Base-by-base conservation (phyloP, 2,797 vertebrate species). In the Myripristis jacobus region DNA sequence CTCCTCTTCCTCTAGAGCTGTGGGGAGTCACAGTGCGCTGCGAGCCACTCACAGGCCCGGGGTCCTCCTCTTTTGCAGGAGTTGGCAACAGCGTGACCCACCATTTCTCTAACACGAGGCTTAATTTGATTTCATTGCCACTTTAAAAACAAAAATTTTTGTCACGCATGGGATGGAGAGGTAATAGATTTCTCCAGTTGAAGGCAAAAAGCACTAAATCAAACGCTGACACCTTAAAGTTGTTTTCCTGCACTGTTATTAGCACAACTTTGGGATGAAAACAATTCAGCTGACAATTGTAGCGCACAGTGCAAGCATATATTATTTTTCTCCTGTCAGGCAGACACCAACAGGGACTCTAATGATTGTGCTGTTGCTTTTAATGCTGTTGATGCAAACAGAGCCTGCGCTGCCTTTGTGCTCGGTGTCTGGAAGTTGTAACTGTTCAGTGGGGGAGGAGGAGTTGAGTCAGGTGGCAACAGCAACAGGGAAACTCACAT, bases 1-100 rank as follows among this genome's bases (percentile, higher is more conserved):
- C 67, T 79, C 62, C 71, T 85, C 70, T 87, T 85, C 77, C 75
- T 72, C 70, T 9, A 22, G 73, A 79, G 73, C 62, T 21, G 48
- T 36, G 48, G 43, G 44, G 63, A 75, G 83, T 65, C 74, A 82
- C 72, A 56, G 68, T 44, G 48, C 16, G 53, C 36, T 50, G 70
- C 65, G 73, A 71, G 70, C 70, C 61, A 65, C 81, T 85, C 44
- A 85, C 60, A 70, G 56, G 51, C 36, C 34, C 55, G 19, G 78
- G 69, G 59, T 55, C 65, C 1, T 25, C 13, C n/a, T 53, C 53
- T 75, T 47, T 48, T 51, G n/a, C 9, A 36, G 50, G 38, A 71
- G 54, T 69, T 58, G 72, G 56, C 25, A 67, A 25, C 19, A 19
- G 1, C 0, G 12, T 47, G 56, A 24, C 10, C 2, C 4, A n/a